Evolutionary conservation across 2,797 vertebrate genomes (phyloP).

Genomic region (Smutsia gigantea): DNA sequence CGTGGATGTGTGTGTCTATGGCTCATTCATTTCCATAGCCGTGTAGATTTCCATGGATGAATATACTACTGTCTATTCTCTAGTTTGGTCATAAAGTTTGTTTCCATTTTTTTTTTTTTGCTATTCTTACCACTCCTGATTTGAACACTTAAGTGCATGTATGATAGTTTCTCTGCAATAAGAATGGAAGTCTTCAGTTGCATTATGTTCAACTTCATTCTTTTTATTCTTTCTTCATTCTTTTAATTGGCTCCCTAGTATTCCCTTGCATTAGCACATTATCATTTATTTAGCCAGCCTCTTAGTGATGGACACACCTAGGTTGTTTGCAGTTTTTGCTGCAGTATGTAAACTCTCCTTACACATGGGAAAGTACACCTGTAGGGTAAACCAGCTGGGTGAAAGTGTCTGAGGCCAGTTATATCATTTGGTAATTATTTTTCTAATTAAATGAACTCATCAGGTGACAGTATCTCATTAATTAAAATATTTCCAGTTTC

Average conservation of each 20-base stretch:
- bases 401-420: background rate
- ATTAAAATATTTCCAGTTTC: background rate
- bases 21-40: background rate
- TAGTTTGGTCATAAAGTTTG: background rate
- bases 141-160: background rate
- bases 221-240: background rate
- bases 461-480: background rate
- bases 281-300: background rate
- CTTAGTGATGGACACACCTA: background rate
- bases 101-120: background rate
- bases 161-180: background rate
- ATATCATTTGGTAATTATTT: background rate
- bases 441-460: conserved; percentile 17
- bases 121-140: background rate
- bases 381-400: background rate
- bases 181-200: background rate
- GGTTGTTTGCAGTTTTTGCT: background rate
- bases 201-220: background rate
- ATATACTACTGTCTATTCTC: background rate
- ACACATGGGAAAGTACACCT: background rate
- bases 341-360: background rate
- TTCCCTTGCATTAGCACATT: background rate
- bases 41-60: background rate
- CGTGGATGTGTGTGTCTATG: background rate
- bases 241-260: conserved; percentile 15